Conservation (phyloP, 2,113 vertebrate species). For the Nematolebias whitei region DNA sequence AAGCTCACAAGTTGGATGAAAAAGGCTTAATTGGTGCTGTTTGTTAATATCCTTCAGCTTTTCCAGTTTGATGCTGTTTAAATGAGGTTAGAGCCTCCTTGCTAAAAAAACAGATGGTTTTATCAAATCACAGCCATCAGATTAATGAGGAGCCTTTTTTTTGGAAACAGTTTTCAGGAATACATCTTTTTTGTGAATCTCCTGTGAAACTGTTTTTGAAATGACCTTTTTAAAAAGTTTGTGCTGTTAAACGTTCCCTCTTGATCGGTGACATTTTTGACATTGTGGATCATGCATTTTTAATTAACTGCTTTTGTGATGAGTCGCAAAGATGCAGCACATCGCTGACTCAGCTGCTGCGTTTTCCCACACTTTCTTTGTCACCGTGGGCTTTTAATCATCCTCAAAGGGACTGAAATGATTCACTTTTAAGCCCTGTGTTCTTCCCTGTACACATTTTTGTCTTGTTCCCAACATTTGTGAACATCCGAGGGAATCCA, state of each 20-base stretch:
- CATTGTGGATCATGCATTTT: slow-evolving; percentile 59
- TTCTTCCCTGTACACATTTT: slow-evolving; percentile 11
- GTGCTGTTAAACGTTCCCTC: slow-evolving; percentile 51
- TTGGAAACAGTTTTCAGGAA: background rate
- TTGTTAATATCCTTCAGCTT: background rate
- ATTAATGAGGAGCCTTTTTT: background rate
- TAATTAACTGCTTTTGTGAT: slow-evolving; percentile 55
- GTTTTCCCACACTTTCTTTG: slow-evolving; percentile 48
- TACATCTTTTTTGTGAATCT: background rate
- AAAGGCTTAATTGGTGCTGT: background rate
- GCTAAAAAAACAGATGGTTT: background rate
- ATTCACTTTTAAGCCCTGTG: slow-evolving; percentile 38
- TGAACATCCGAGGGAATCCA: too few relatives aligned
- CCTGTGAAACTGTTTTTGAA: background rate
- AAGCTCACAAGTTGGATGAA: background rate
- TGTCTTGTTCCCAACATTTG: slow-evolving; percentile 4
- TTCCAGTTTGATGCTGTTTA: too few relatives aligned
- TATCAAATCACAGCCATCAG: slow-evolving; percentile 25
- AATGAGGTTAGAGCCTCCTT: background rate
- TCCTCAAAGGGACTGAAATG: slow-evolving; percentile 44
- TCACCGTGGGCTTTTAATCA: slow-evolving; percentile 41
- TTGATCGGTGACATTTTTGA: slow-evolving; percentile 49
- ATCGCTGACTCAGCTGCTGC: slow-evolving; percentile 49
- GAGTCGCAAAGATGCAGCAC: slow-evolving; percentile 37
- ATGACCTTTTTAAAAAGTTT: too few relatives aligned